A percentile compares a stretch with the other conserved stretches of the same genome.
Evolutionary conservation across 2,888 invertebrate genomes (phyloP).

Genomic region (Heteropelma amictum): DNA sequence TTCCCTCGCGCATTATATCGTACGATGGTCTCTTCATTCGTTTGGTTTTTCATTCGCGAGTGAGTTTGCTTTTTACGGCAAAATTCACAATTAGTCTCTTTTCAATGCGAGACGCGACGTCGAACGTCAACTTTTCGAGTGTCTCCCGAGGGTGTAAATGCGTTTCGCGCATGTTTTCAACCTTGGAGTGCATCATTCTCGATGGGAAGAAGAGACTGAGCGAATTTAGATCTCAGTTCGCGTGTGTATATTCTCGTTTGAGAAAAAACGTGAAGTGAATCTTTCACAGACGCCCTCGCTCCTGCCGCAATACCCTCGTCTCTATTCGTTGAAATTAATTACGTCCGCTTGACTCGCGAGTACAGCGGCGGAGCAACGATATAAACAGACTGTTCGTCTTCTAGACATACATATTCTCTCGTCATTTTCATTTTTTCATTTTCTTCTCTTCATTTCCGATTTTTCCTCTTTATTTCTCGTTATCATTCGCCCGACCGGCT

Average conservation of each 20-base stretch:
- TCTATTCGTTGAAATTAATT: constrained; percentile 58
- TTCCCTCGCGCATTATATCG: neutral
- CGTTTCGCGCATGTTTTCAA: neutral
- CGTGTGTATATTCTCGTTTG: constrained; percentile 23
- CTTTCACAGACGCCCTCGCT: constrained; percentile 50
- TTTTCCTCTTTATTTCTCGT: constrained; percentile 22
- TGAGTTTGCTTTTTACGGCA: constrained; percentile 23
- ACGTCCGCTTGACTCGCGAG: constrained; percentile 50
- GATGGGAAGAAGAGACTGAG: constrained; percentile 30
- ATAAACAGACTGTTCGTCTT: constrained; percentile 15
- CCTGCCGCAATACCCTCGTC: constrained; percentile 25
- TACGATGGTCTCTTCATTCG: constrained; percentile 26
- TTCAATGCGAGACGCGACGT: constrained; percentile 52
- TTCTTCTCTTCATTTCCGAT: constrained; percentile 19
- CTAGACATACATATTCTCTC: too few relatives aligned
- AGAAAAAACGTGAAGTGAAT: constrained; percentile 44
- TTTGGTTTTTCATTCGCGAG: constrained; percentile 32
- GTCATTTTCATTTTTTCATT: constrained; percentile 15
- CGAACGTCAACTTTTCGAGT: constrained; percentile 38
- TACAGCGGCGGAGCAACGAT: constrained; percentile 15
- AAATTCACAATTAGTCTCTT: constrained; percentile 58
- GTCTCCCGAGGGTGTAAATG: constrained; percentile 20
- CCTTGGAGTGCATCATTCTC: constrained; percentile 42
- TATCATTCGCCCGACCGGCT: constrained; percentile 9
- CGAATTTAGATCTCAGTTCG: constrained; percentile 59